phyloP scores from a whole-genome alignment of 2,113 vertebrate species.

The Forbesichthys agassizii region DNA sequence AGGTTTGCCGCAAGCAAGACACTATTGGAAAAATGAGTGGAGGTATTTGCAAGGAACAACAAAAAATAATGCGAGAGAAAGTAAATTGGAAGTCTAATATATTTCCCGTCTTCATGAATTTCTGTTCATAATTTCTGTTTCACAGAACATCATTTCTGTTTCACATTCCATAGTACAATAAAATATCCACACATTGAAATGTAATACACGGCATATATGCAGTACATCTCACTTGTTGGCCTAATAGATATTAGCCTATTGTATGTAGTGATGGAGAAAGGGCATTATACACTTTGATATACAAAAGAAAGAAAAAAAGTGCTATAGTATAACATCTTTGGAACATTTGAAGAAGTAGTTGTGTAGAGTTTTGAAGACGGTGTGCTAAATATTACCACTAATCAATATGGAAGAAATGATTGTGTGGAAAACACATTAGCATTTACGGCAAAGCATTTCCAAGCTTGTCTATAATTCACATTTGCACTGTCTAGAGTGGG shows the following conservation, averaged over 20 bases:
- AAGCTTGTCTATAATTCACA: slow-evolving; percentile 7
- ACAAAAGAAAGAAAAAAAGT: neutral
- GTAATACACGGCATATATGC: neutral
- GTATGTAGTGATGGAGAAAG: neutral
- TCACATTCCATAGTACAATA: neutral
- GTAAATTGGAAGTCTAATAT: neutral
- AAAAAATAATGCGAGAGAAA: neutral
- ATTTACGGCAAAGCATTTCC: slow-evolving; percentile 20
- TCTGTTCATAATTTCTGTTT: neutral
- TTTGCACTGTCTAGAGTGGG: slow-evolving; percentile 6
- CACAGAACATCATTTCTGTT: too few species aligned
- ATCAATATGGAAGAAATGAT: slow-evolving; percentile 7
- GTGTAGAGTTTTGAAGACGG: slow-evolving; percentile 13
- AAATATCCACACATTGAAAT: neutral
- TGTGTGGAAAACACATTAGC: neutral
- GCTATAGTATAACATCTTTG: neutral
- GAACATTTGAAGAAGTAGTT: neutral
- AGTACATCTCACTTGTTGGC: neutral
- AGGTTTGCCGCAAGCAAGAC: slow-evolving; percentile 29
- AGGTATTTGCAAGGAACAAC: slow-evolving; percentile 7
- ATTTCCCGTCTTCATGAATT: slow-evolving; percentile 12
- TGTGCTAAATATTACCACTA: neutral
- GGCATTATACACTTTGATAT: slow-evolving; percentile 2
- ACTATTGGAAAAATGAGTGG: slow-evolving; percentile 11
- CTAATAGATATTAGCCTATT: slow-evolving; percentile 11